Evolutionary conservation across 2,113 vertebrate genomes (phyloP).

Genomic region (Ivindomyrus marchei): DNA sequence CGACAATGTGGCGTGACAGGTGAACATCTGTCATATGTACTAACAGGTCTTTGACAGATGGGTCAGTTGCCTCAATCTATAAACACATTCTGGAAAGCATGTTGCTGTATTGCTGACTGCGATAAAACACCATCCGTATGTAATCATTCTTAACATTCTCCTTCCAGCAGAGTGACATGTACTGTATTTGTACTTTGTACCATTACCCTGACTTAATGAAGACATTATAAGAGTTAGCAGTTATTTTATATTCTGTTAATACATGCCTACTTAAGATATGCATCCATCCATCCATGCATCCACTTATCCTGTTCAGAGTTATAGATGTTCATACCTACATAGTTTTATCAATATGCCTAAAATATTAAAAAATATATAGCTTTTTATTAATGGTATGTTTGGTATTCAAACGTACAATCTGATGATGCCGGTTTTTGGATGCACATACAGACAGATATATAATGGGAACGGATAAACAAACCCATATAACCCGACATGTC

Average conservation of each 20-base stretch:
- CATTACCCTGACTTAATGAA: background rate
- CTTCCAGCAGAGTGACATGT: background rate
- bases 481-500: background rate
- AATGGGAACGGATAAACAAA: background rate
- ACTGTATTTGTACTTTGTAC: background rate
- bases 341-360: background rate
- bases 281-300: background rate
- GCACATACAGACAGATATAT: background rate
- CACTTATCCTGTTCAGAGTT: background rate
- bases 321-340: background rate
- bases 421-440: background rate
- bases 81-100: background rate
- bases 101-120: background rate
- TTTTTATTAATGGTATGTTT: background rate
- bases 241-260: background rate
- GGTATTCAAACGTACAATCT: background rate
- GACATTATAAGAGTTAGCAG: background rate
- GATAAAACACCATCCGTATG: background rate
- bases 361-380: background rate
- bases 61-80: background rate
- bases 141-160: background rate
- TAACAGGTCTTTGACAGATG: background rate
- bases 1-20: background rate
- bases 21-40: slow-evolving; percentile 1
- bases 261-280: background rate